Percentiles rank a stretch among this genome's conserved stretches.
These are phyloP conservation scores for Cyrtodaria siliqua DNA, from an alignment of 2,888 invertebrate genomes.

Conservation along the genomic window DNA sequence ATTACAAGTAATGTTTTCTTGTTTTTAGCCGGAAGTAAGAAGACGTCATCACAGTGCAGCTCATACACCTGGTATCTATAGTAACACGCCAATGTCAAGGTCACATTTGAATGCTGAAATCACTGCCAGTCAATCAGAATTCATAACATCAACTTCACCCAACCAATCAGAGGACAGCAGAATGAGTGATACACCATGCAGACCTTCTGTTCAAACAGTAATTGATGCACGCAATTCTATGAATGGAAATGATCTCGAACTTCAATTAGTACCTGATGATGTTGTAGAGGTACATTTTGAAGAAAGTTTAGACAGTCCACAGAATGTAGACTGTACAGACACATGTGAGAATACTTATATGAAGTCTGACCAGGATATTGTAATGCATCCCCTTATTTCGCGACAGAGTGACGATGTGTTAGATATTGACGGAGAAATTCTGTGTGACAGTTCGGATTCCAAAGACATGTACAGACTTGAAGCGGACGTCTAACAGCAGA, in stretches of 20 bases:
- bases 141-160: slow-evolving; percentile 18
- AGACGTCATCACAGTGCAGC: no score
- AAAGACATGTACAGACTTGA: slow-evolving; percentile 28
- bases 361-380: slow-evolving; percentile 25
- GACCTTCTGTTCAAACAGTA: no score
- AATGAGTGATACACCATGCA: not conserved
- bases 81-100: no score
- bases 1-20: no score
- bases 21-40: no score
- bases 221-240: no score
- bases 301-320: slow-evolving; percentile 4
- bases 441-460: slow-evolving; percentile 44
- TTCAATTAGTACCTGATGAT: no score
- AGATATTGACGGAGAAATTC: slow-evolving; percentile 39
- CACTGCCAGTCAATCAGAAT: slow-evolving; percentile 37
- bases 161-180: slow-evolving; percentile 11
- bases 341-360: not conserved
- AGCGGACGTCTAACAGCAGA: slow-evolving; percentile 44
- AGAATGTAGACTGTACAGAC: slow-evolving; percentile 11
- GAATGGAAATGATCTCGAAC: no score
- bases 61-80: no score
- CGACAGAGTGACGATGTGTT: slow-evolving; percentile 36
- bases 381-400: slow-evolving; percentile 29
- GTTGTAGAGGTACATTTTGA: not conserved
- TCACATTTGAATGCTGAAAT: not conserved